These are phyloP conservation scores for Enteromius paludinosus DNA, from an alignment of 2,797 vertebrate genomes.

Conservation along the genomic window DNA sequence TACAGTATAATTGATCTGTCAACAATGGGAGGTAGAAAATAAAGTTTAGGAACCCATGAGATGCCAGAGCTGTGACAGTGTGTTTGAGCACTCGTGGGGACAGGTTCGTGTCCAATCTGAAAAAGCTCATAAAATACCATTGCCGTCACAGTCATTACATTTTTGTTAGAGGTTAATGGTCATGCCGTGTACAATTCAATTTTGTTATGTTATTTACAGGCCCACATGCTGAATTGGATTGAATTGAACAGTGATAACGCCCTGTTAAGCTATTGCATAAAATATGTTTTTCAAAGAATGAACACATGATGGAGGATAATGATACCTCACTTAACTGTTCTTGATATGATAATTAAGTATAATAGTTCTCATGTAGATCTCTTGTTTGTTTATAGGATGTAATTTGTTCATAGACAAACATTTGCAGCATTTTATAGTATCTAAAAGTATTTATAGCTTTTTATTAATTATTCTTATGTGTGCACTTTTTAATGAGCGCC, in stretches of 20 bases:
- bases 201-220: not conserved
- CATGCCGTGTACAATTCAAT: not conserved
- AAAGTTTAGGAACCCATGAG: not conserved
- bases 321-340: not conserved
- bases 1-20: not conserved
- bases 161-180: not conserved
- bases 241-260: not conserved
- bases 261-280: not conserved
- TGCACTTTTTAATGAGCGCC: too few relatives aligned
- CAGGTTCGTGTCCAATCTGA: not conserved
- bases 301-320: not conserved
- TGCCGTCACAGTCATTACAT: not conserved
- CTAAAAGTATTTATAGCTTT: too few relatives aligned
- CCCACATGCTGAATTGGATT: constrained; percentile 5
- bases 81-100: not conserved
- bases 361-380: not conserved
- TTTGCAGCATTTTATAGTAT: not conserved
- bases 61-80: not conserved
- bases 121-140: not conserved
- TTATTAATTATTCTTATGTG: too few relatives aligned
- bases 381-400: not conserved
- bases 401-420: not conserved
- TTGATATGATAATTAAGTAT: not conserved
- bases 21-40: not conserved
- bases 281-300: not conserved